Base-by-base conservation (phyloP, 2,888 invertebrate species). In the Drosophila macrothrix region DNA sequence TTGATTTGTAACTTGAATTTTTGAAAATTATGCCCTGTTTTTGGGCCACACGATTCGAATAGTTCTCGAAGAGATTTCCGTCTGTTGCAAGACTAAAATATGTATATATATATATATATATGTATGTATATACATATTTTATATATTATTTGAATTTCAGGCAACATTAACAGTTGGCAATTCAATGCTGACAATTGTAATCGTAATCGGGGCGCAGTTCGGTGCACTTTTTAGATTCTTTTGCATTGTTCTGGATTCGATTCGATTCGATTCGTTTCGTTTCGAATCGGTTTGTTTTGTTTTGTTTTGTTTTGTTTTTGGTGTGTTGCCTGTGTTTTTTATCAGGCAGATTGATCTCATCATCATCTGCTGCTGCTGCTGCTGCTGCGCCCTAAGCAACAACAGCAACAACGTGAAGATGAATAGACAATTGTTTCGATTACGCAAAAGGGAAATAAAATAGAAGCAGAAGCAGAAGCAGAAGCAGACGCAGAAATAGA, bases 391-490 rank as follows among this genome's bases (percentile, higher is more conserved):
- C 78, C 80, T 55, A n/a, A 65, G 67, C 64, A 60, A 25, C 52
- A 58, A 22, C n/a, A 12, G 14, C 31, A 39, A 35, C 37, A 14
- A 35, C 28, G 33, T 12, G 37, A 16, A 41, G 33, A 50, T 31
- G 22, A 22, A 25, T 46, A 61, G 41, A 54, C 84, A 90, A 82
- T 90, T 87, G 84, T 89, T 86, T 87, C 88, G 90, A 85, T 85
- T 85, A 68, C 83, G 88, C 65, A 78, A 77, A 56, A 56, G 61
- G 77, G 67, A 22, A 66, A 49, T 25, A 46, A 46, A 25, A 25
- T 16, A 53, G 53, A n/a, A 28, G 28, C 7, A 46, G 31, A 1
- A 31, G 31, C 31, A 31, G 31, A 7, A 9, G 9, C 9, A 31
- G 28, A 3, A 28, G 28, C 28, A n/a, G n/a, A n/a, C n/a, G n/a